Base-by-base conservation (phyloP, 1,140 invertebrate species). In the Drosophila setifemur region DNA sequence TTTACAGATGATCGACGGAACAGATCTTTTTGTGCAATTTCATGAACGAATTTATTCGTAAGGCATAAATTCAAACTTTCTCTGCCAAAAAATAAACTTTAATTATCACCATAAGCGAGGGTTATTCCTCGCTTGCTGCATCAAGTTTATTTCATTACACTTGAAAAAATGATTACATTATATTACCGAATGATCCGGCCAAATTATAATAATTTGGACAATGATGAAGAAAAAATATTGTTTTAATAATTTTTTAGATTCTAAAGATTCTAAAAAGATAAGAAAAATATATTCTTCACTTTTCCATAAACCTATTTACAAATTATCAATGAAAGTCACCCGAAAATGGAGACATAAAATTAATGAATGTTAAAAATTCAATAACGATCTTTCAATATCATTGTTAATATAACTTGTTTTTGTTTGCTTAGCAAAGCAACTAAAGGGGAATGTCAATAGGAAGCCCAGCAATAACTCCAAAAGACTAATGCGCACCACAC, bases 41-140 rank as follows among this genome's bases (percentile, higher is more conserved):
- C n/a, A n/a, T n/a, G 26, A 28, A 8, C 3, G 5, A 8, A 9
- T 18, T 21, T 21, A 33, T 11, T 16, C n/a, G 16, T 42, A 12
- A 5, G 12, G 4, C 21, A 81, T 60, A 68, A 72, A 75, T 63
- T 49, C 14, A 3, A 18, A 68, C 67, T 81, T 81, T 81, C 66
- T n/a, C 76, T 47, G 49, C 2, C 58, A 52, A 37, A 18, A 16
- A 2, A 37, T 8, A 31, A 42, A 47, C 58, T 14, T 58, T 70
- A 70, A 49, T 35, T 69, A 40, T 69, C 21, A 31, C 25, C 42
- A 26, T 6, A 21, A 31, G 23, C 12, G 3, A 63, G n/a, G 39
- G 25, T 16, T 43, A 43, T 63, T 18, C n/a, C 23, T 45, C 29
- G 16, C 4, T 37, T n/a, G 23, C 2, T 61, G 60, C 23, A 37